Percentiles rank a stretch among this genome's conserved stretches.
These are phyloP conservation scores for Holothuria scabra DNA, from an alignment of 53 echinoderm and acorn worm genomes.

Conservation along the genomic window DNA sequence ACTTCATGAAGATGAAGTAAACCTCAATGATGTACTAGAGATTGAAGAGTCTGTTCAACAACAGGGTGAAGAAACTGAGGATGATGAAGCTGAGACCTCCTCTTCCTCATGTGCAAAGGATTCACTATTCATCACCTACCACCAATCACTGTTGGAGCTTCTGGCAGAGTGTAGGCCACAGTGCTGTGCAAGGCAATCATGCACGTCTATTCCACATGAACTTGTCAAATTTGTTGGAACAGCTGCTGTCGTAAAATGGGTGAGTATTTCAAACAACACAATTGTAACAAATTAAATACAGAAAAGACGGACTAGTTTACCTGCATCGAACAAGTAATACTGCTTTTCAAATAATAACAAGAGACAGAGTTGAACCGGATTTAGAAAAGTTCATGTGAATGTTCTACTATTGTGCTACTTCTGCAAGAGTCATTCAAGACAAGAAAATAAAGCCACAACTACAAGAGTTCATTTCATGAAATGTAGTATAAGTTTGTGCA, in stretches of 20 bases:
- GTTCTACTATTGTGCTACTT: no score
- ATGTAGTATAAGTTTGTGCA: no score
- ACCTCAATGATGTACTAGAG: not conserved
- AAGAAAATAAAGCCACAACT: no score
- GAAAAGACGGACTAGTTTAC: no score
- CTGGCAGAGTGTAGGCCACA: not conserved
- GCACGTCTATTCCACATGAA: conserved; percentile 17
- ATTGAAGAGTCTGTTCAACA: not conserved
- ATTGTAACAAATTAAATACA: no score
- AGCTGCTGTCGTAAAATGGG: conserved; percentile 5
- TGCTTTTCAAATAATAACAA: no score
- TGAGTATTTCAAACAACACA: no score
- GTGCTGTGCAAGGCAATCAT: not conserved
- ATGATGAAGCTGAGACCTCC: not conserved
- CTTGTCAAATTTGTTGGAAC: conserved; percentile 3
- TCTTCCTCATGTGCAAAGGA: not conserved
- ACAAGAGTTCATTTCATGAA: no score
- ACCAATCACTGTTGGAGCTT: not conserved
- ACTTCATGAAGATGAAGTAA: not conserved
- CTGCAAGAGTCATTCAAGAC: no score
- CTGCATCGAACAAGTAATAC: no score
- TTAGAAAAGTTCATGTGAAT: no score
- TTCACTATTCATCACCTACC: conserved; percentile 14
- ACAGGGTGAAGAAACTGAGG: not conserved
- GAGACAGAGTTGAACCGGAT: no score